Evolutionary conservation across 2,888 invertebrate species (phyloP), one percentile per base, ranked within the genome.

Genomic region (Drosophila villosipedis): DNA sequence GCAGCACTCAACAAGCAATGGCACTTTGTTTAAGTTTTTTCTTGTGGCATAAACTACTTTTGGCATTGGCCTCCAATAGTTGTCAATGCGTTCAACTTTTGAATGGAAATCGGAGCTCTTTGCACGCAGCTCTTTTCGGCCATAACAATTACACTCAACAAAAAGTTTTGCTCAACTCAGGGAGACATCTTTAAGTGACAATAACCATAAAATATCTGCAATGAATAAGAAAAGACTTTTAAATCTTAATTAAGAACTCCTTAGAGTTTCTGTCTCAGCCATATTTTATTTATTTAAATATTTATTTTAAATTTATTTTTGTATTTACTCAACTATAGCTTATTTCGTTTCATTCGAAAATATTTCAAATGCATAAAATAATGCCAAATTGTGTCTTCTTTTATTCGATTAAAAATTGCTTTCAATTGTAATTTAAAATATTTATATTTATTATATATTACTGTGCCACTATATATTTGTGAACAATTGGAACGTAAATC

Each of bases 1-100:
- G 43, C 52, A 31, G 57, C 33, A 50, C 65, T 33, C 59, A 59
- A 80, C 78, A 87, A 80, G 68, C 84, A 78, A 78, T 82, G 71
- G 78, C 80, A 82, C 80, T 89, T 87, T 87, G 77, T 68, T 89
- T 79, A 71, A 82, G 83, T 87, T 82, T 73, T 60, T 60, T 47
- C 62, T 62, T 57, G 68, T 33, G 53, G 58, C 67, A 75, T 75
- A 75, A 80, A 89, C 72, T 69, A 68, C 76, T 73, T 73, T 76
- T 49, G 63, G 30, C 59, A 75, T 69, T 76, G 50, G 60, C 63
- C 63, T 61, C 41, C 71, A 67, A 61, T 61, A 68, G 75, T 64
- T 68, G 64, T 49, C 79, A 64, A 71, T 80, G 60, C 49, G 31
- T 52, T 64, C 16, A 80, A 77, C 68, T 78, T 76, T 61, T 10